Conservation (phyloP, 2,888 invertebrate genomes). For the Dolomedes plantarius region DNA sequence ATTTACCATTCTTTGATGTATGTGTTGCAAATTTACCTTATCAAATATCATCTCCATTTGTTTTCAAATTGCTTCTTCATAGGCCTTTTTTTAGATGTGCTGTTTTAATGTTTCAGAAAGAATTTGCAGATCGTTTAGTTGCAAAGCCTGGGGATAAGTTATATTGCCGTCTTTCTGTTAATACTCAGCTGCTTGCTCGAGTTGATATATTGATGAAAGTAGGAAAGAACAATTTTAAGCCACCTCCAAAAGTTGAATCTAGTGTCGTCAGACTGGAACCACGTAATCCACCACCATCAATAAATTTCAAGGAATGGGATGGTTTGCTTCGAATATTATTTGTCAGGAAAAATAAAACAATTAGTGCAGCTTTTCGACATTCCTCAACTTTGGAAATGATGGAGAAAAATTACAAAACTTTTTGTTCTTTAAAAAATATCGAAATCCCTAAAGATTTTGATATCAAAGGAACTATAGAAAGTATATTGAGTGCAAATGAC, state of each 20-base stretch:
- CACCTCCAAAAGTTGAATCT: slow-evolving; percentile 99
- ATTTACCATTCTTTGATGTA: slow-evolving; percentile 96
- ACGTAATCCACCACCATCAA: slow-evolving; percentile 95
- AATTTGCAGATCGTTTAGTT: slow-evolving; percentile 97
- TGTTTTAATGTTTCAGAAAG: slow-evolving; percentile 98
- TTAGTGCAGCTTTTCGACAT: slow-evolving; percentile 92
- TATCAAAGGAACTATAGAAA: slow-evolving; percentile 87
- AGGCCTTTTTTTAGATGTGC: slow-evolving; percentile 87
- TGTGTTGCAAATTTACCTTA: slow-evolving; percentile 99
- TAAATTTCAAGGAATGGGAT: slow-evolving; percentile 99
- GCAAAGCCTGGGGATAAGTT: slow-evolving; percentile 98
- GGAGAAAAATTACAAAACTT: slow-evolving; percentile 92
- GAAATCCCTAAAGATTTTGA: slow-evolving; percentile 87
- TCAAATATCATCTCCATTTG: slow-evolving; percentile 96
- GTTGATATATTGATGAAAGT: slow-evolving; percentile 98
- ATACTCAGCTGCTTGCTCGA: slow-evolving; percentile 94
- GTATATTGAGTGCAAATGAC: slow-evolving; percentile 82
- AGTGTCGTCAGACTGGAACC: slow-evolving; percentile 98
- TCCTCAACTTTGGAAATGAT: slow-evolving; percentile 87
- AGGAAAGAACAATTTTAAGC: slow-evolving; percentile 98
- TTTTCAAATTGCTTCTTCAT: slow-evolving; percentile 89
- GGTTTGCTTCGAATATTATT: slow-evolving; percentile 96
- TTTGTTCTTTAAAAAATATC: slow-evolving; percentile 90
- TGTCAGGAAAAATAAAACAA: slow-evolving; percentile 96
- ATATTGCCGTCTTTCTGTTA: slow-evolving; percentile 96